phyloP scores from a whole-genome alignment of 1,140 invertebrate species.

The Caenorhabditis inopinata region DNA sequence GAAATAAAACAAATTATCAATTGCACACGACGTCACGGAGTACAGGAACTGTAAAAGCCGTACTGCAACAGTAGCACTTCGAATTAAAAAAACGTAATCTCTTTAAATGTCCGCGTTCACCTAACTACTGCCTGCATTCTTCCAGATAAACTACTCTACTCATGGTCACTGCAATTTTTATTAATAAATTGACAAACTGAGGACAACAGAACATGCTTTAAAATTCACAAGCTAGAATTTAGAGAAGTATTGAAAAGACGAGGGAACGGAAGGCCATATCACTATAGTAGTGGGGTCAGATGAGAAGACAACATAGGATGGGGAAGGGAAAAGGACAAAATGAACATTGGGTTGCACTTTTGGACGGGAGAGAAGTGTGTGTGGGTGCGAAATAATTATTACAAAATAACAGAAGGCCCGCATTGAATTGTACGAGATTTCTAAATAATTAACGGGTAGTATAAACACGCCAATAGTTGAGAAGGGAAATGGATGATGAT shows the following conservation, averaged over 20 bases:
- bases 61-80: too few relatives aligned
- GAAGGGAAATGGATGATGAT: background rate
- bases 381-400: constrained; percentile 29
- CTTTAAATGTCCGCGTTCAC: too few relatives aligned
- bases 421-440: constrained; percentile 33
- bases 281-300: background rate
- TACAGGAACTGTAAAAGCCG: too few relatives aligned
- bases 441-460: constrained; percentile 24
- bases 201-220: constrained; percentile 27
- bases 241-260: too few relatives aligned
- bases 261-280: background rate
- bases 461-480: constrained; percentile 20
- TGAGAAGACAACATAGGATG: too few relatives aligned
- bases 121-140: too few relatives aligned
- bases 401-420: constrained; percentile 33
- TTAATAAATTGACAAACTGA: constrained; percentile 13
- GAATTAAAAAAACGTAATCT: too few relatives aligned
- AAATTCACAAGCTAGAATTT: constrained; percentile 32
- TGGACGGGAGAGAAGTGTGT: background rate
- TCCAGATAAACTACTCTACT: too few relatives aligned
- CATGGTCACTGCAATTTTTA: background rate
- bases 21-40: too few relatives aligned
- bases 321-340: background rate
- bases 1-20: too few relatives aligned
- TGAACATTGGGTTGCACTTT: background rate